Evolutionary conservation across 2,113 vertebrate species (phyloP), one percentile per base, ranked within the genome.

Genomic region (Nansenia antarctica): DNA sequence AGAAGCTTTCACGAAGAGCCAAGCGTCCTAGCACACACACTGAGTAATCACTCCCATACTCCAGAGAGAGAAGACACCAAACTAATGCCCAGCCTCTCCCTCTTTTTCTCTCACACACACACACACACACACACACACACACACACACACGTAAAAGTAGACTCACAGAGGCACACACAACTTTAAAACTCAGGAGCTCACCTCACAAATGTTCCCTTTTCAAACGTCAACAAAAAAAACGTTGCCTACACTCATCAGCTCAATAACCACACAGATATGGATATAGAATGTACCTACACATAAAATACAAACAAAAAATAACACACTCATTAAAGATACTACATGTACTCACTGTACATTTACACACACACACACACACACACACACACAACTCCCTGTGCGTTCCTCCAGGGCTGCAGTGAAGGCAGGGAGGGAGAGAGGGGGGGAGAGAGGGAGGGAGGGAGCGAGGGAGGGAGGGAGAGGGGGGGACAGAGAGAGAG

Each of bases 121-220:
- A 70, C 58, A 65, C 71, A 80, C 66, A 74, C 53, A n/a, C n/a
- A n/a, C n/a, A n/a, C n/a, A n/a, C n/a, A n/a, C n/a, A n/a, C 81
- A 85, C 79, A 83, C 78, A 68, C 74, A 77, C 72, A 79, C 74
- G 84, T 83, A 82, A 85, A 81, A 85, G 83, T 90, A 82, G 85
- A 86, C 86, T 88, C 87, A 88, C 88, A 88, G 67, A 83, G 83
- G 77, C 85, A 80, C 74, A 15, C 20, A 24, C 15, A 24, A 9
- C 9, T 52, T 24, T 1, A 73, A 81, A 86, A 75, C 82, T 84
- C 80, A 82, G 83, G 79, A 88, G 76, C 76, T 81, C 83, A 86
- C 83, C 81, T 71, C 85, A 83, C 77, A 82, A 83, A 74, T 68
- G 73, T 80, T 52, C 20, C 18, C 20, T 3, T 24, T 20, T 52